Conservation (phyloP, 2,113 vertebrate genomes). For the Carollia perspicillata region DNA sequence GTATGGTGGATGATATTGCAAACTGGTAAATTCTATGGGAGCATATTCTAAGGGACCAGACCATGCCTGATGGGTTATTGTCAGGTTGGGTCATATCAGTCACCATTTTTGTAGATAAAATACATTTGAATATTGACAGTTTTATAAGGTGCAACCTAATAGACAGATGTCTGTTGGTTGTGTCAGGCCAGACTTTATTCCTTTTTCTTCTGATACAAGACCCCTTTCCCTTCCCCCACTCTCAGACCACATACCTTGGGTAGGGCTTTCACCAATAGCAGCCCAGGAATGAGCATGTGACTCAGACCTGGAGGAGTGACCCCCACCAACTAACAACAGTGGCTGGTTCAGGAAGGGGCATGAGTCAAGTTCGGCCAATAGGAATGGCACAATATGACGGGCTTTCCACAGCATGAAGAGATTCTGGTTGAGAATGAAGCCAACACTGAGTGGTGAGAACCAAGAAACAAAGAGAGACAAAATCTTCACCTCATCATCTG, state of each 20-base stretch:
- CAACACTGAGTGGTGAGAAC: neutral
- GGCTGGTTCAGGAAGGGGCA: neutral
- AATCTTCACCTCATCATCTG: neutral
- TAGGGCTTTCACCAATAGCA: neutral
- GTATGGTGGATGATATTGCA: neutral
- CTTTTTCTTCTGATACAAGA: neutral
- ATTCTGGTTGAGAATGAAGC: neutral
- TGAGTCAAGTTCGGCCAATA: neutral
- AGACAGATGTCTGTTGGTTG: neutral
- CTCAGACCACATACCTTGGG: neutral
- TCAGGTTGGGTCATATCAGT: neutral
- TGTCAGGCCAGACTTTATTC: neutral
- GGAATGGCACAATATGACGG: neutral
- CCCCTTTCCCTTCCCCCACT: neutral
- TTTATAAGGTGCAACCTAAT: neutral
- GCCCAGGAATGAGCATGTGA: neutral
- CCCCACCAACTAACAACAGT: neutral
- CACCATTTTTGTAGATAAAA: neutral
- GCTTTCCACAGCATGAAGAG: neutral
- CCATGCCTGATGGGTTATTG: neutral
- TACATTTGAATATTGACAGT: neutral
- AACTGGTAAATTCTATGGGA: neutral
- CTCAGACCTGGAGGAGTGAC: neutral
- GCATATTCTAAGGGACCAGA: neutral
- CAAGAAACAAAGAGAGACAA: neutral